These are phyloP conservation scores for Holacanthella duospinosa DNA, from an alignment of 2,888 invertebrate species.

Conservation along the genomic window DNA sequence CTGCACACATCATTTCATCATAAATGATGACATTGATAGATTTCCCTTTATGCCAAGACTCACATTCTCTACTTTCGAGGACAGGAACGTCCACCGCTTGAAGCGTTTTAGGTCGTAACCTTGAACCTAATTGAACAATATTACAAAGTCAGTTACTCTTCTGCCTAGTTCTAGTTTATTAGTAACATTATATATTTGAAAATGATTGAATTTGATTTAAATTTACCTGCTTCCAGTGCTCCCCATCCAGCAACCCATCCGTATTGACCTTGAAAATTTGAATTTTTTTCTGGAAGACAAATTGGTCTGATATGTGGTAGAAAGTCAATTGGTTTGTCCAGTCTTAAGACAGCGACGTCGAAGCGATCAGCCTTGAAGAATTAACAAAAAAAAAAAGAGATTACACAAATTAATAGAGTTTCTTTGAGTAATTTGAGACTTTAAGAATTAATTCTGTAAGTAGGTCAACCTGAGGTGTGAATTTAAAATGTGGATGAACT, in stretches of 20 bases:
- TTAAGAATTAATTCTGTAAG: background rate
- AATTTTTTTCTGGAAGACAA: conserved; percentile 78
- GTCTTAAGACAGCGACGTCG: conserved; percentile 76
- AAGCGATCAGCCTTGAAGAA: conserved; percentile 55
- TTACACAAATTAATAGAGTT: background rate
- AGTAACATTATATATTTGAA: too few species aligned
- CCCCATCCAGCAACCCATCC: conserved; percentile 93
- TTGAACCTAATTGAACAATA: too few species aligned
- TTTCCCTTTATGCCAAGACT: conserved; percentile 57
- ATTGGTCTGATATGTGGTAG: conserved; percentile 85
- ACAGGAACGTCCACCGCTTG: conserved; percentile 88
- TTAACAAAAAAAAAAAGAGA: background rate
- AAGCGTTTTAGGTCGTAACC: conserved; percentile 74
- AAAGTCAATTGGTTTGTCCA: conserved; percentile 73
- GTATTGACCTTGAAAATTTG: conserved; percentile 78
- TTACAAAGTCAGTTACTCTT: background rate
- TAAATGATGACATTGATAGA: conserved; percentile 83
- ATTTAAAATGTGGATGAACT: conserved; percentile 83
- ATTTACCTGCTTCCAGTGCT: conserved; percentile 56
- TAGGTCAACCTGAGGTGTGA: conserved; percentile 63
- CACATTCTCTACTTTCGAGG: conserved; percentile 70
- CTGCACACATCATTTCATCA: conserved; percentile 91
- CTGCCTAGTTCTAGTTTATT: too few species aligned
- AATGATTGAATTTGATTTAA: background rate
- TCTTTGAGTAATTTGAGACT: background rate